A percentile compares a stretch with the other conserved stretches of the same genome.
Evolutionary conservation across 2,888 invertebrate species (phyloP).

Genomic region (Xanthia icteritia): DNA sequence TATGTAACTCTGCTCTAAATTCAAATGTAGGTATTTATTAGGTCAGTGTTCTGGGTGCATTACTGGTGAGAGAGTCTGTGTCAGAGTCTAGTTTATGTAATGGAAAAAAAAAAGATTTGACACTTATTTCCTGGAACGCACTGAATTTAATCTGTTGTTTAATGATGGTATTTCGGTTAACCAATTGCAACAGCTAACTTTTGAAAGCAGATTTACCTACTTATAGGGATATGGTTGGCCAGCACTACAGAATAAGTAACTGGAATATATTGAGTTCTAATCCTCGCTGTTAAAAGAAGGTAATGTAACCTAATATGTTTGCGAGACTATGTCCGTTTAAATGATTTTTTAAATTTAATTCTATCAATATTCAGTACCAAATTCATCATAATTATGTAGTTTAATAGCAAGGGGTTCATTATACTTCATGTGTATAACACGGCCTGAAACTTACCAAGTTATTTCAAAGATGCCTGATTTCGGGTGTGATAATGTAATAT

Average conservation of each 20-base stretch:
- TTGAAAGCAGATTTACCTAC: not conserved
- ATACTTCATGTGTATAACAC: slow-evolving; percentile 9
- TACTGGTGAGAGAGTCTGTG: too few relatives aligned
- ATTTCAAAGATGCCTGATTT: slow-evolving; percentile 32
- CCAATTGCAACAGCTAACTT: not conserved
- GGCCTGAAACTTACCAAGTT: slow-evolving; percentile 18
- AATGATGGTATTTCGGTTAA: not conserved
- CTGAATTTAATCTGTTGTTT: too few relatives aligned
- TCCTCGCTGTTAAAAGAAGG: too few relatives aligned
- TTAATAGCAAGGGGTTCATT: not conserved
- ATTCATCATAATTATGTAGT: not conserved
- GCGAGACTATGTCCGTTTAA: not conserved
- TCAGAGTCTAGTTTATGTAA: not conserved
- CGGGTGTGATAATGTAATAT: slow-evolving; percentile 32
- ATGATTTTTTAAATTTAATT: too few relatives aligned
- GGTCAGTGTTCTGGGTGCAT: not conserved
- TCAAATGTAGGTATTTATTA: not conserved
- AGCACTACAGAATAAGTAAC: not conserved
- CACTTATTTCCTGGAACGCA: not conserved
- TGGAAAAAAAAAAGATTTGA: not conserved
- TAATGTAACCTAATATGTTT: not conserved
- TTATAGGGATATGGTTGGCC: not conserved
- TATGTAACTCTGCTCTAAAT: not conserved
- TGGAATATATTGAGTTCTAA: not conserved
- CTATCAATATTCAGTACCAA: not conserved